Base-by-base conservation (phyloP, 2,888 invertebrate genomes). In the Macropis europaea region DNA sequence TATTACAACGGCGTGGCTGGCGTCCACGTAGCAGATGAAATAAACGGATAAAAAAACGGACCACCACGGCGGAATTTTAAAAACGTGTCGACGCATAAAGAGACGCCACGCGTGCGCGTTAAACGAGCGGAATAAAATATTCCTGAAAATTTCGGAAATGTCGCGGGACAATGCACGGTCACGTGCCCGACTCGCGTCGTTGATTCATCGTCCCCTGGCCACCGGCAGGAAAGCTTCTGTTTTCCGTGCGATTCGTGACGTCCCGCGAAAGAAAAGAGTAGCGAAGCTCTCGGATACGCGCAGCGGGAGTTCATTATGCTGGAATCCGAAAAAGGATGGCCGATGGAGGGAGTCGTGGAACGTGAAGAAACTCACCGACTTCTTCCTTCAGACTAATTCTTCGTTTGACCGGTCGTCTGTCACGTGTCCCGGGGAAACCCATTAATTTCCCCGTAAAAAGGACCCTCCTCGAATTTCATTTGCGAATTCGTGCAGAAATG, bases 11-110 rank as follows among this genome's bases (percentile, higher is more conserved):
- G 26, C 17, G 36, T 40, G 26, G 26, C 26, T 19, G 13, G 57
- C n/a, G 24, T 15, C 13, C 56, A 32, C 24, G 11, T 24, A 13
- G 47, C 11, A 48, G 67, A 40, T 62, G 57, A 38, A 67, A 69
- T 30, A 45, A 34, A 26, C 32, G 45, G 60, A 59, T 60, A 68
- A 54, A 71, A 77, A 47, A 47, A 32, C 42, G 56, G 57, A 19
- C 24, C 50, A 34, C 13, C 64, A 22, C n/a, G 17, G 40, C 61
- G 67, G 73, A 72, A 76, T 80, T 79, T 69, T 71, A 62, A 74
- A 70, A 79, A n/a, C 86, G 83, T 86, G 86, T 60, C 73, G 68
- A 19, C 40, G 84, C 86, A 86, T 86, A 83, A 82, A 73, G 45
- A 48, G 45, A 43, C 15, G n/a, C n/a, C n/a, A 36, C 43, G 66